Percentiles rank a stretch among this genome's conserved stretches.
phyloP scores from a whole-genome alignment of 2,888 invertebrate species.

The Pilophorus perplexus region DNA sequence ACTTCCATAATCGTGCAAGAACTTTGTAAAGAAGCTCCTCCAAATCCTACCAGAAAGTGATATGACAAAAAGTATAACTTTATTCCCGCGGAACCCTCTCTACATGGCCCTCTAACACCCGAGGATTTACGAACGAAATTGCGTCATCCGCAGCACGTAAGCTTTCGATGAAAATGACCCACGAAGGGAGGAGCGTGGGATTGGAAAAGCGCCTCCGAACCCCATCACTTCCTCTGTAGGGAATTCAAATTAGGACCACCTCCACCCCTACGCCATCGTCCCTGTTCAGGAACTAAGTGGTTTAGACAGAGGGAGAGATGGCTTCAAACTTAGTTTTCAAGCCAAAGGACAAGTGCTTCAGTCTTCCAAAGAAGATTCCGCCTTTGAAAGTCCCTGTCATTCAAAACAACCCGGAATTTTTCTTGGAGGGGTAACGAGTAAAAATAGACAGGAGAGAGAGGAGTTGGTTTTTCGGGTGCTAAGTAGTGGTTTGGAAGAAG shows the following conservation, averaged over 20 bases:
- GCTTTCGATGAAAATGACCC: not conserved
- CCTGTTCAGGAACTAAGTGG: slow-evolving; percentile 1
- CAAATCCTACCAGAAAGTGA: not conserved
- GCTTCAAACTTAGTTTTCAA: slow-evolving; percentile 5
- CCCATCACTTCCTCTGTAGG: slow-evolving; percentile 7
- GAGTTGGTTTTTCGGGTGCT: no score
- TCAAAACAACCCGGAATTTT: not conserved
- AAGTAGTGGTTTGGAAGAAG: no score
- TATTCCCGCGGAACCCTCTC: not conserved
- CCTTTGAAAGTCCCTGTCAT: slow-evolving; percentile 4
- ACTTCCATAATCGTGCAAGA: no score
- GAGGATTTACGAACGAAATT: not conserved
- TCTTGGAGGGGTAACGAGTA: not conserved
- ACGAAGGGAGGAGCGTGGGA: slow-evolving; percentile 1
- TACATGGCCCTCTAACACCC: not conserved
- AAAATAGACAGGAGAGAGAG: no score
- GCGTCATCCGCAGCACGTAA: no score
- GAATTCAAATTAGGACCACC: slow-evolving; percentile 10
- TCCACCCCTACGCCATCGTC: not conserved
- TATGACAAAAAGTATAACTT: not conserved
- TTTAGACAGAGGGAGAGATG: not conserved
- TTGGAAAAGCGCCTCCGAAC: not conserved
- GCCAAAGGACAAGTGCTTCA: slow-evolving; percentile 4
- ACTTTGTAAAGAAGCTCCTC: no score
- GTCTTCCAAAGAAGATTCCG: slow-evolving; percentile 5